These are phyloP conservation scores for Chlorops oryzae DNA, from an alignment of 1,140 invertebrate genomes.

Conservation along the genomic window DNA sequence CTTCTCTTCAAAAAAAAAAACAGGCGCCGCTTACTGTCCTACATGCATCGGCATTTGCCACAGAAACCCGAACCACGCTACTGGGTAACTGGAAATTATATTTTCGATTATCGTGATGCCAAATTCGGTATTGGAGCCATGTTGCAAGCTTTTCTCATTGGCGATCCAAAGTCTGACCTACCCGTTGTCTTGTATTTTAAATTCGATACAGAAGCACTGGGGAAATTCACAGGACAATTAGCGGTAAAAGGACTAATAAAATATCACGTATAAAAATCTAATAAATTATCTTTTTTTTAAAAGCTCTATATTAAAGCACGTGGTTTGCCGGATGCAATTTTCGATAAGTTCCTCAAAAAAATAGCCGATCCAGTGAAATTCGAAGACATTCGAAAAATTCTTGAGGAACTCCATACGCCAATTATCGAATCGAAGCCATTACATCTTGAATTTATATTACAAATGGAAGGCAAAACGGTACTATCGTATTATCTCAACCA, in stretches of 20 bases:
- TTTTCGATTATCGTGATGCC: conserved; percentile 58
- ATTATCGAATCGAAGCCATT: conserved; percentile 46
- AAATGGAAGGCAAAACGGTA: conserved; percentile 55
- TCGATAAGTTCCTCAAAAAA: conserved; percentile 43
- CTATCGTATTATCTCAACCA: conserved; percentile 55
- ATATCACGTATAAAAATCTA: not conserved
- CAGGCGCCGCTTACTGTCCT: conserved; percentile 55
- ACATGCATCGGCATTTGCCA: conserved; percentile 54
- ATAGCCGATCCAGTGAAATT: conserved; percentile 46
- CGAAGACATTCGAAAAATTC: conserved; percentile 49
- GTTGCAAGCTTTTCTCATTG: conserved; percentile 55
- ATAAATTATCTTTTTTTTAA: conserved; percentile 16
- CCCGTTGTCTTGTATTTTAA: conserved; percentile 56
- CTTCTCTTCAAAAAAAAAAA: no score
- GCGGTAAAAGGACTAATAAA: conserved; percentile 46
- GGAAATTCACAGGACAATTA: conserved; percentile 52
- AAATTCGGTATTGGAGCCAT: conserved; percentile 56
- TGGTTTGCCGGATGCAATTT: conserved; percentile 46
- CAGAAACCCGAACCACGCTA: conserved; percentile 48
- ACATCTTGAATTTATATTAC: conserved; percentile 55
- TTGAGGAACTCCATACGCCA: conserved; percentile 52
- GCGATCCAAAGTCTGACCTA: conserved; percentile 55
- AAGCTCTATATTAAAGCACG: conserved; percentile 56
- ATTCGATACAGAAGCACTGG: conserved; percentile 55
- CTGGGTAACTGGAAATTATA: conserved; percentile 59